Conservation (phyloP, 1,140 invertebrate species). For the roundworm (Caenorhabditis elegans) region WBcel235 BX284603.4:10258001-10258500, state of each 20-base stretch:
- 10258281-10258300: too few relatives aligned
- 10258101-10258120: background rate
- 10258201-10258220: background rate
- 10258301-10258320: too few relatives aligned
- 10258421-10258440: too few relatives aligned
- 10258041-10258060: background rate
- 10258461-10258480: too few relatives aligned
- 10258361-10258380: too few relatives aligned
- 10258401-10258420: too few relatives aligned
- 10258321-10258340: too few relatives aligned
- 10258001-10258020: constrained; percentile 7
- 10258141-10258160: background rate
- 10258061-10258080: background rate
- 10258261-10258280: background rate
- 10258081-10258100: background rate
- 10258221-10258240: background rate
- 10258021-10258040: background rate
- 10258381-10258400: too few relatives aligned
- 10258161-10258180: background rate
- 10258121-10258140: background rate
- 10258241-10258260: background rate
- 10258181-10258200: background rate
- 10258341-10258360: too few relatives aligned
- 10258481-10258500: too few relatives aligned
- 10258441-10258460: too few relatives aligned